These are phyloP conservation scores for Metopolophium dirhodum DNA, from an alignment of 1,140 invertebrate genomes.

Conservation along the genomic window DNA sequence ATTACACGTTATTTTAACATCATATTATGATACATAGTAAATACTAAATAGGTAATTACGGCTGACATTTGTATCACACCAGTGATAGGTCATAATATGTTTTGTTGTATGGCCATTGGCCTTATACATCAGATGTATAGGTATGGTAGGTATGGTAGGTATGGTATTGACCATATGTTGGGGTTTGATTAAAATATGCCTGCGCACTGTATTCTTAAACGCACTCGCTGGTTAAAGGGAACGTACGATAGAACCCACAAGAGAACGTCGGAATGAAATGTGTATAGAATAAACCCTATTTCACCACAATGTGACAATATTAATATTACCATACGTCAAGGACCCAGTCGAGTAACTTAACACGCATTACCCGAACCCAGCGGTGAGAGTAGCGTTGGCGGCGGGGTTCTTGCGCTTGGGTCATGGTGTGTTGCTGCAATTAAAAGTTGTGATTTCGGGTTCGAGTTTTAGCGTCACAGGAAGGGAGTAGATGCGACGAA, in stretches of 20 bases:
- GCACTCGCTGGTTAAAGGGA: not conserved
- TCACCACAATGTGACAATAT: not conserved
- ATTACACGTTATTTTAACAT: too few species aligned
- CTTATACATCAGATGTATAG: not conserved
- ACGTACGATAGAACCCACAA: not conserved
- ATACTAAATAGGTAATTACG: too few species aligned
- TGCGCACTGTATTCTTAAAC: not conserved
- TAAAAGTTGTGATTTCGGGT: constrained; percentile 49
- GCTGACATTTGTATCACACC: not conserved
- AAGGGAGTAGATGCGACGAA: not conserved
- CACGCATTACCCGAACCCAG: not conserved
- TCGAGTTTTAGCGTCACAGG: not conserved
- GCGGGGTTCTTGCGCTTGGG: not conserved
- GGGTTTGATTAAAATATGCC: not conserved
- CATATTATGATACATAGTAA: too few species aligned
- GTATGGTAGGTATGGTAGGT: not conserved
- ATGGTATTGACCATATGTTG: not conserved
- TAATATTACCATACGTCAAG: constrained; percentile 2
- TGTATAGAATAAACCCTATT: not conserved
- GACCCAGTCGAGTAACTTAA: not conserved
- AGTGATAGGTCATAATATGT: not conserved
- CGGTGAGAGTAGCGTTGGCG: not conserved
- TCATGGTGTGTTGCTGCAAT: not conserved
- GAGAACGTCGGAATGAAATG: not conserved
- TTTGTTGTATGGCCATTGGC: not conserved